Base-by-base conservation (phyloP, 1,140 invertebrate genomes). In the Brachionus paranguensis region DNA sequence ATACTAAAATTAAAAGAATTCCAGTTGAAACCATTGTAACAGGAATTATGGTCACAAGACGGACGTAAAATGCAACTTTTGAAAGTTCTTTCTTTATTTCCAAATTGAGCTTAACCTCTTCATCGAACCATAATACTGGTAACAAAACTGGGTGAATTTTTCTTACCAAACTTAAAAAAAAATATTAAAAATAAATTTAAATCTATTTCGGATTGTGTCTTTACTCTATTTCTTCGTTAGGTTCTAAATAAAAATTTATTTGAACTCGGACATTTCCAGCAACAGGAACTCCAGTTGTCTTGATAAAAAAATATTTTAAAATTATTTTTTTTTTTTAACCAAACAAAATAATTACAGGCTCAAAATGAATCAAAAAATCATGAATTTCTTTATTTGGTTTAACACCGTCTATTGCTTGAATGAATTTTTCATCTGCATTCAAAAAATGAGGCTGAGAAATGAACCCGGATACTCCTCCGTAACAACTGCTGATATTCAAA, bases 361-460 rank as follows among this genome's bases (percentile, higher is more conserved):
- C 60, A 43, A 83, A 83, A 17, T 68, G 41, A n/a, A 83, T 17
- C 5, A 83, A 20, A 83, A 83, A 83, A 50, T 83, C 79, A 43
- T 83, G 79, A 3, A 68, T 24, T n/a, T 83, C 17, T 45, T 37
- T 14, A 29, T 83, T 27, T 53, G 81, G 81, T 50, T 27, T 3
- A 7, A 83, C 0, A 24, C 81, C 81, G 12, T 83, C 17, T 27
- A 83, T 10, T 3, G 43, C 6, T 41, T 83, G 14, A 47, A 43
- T 12, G 53, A 68, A 70, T 37, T 70, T 68, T 53, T 83, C 68
- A 83, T 68, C 81, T 37, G 81, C 81, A 53, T 83, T 68, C 29
- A 83, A n/a, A 83, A 83, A 68, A 83, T 83, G 81, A 20, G 81
- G 81, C 37, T 68, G 60, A 8, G 81, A 83, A 17, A 83, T 70